Evolutionary conservation across 2,888 invertebrate species (phyloP), one percentile per base, ranked within the genome.

Genomic region (Orchesella flavescens): DNA sequence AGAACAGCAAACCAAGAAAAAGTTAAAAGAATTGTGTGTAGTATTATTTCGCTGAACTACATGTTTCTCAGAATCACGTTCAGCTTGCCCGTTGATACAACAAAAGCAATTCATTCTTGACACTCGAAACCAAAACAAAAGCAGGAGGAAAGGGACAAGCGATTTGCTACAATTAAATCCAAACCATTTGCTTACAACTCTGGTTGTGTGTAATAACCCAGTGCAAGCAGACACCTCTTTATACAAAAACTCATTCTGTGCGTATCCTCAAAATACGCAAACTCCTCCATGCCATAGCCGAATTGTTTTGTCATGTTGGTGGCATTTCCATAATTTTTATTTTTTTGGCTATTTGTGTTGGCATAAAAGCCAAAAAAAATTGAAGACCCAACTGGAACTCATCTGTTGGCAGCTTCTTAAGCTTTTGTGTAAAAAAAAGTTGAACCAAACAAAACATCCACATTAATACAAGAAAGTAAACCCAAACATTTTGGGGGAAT

Each of bases 381-480:
- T 69, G 44, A 55, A 55, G 55, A 34, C 21, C 55, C 65, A 79
- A 72, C 72, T 79, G 79, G 79, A 79, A 79, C 63, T 79, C 23
- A 72, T 79, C 65, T 65, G 72, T 79, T 79, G 79, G 65, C 79
- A 79, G 63, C 63, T 72, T 65, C 61, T 77, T 78, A 63, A 61
- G 57, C 12, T 23, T 24, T 9, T 34, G 34, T 34, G 43, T 17
- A 78, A 24, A 55, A 68, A 77, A 68, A 71, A 59, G 49, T 61
- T 23, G 61, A 61, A 71, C 44, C 59, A 65, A 55, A 43, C 34
- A 65, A 65, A 66, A 74, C 65, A 49, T 46, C 49, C 63, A 73
- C 44, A 63, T 49, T n/a, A n/a, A 49, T 49, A 9, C 17, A 57
- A 57, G 57, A 57, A 57, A 57, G 19, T 10, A 19, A 57, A 19